A percentile compares a stretch with the other conserved stretches of the same genome.
phyloP scores from a whole-genome alignment of 2,888 invertebrate species.

The Rhingia rostrata region DNA sequence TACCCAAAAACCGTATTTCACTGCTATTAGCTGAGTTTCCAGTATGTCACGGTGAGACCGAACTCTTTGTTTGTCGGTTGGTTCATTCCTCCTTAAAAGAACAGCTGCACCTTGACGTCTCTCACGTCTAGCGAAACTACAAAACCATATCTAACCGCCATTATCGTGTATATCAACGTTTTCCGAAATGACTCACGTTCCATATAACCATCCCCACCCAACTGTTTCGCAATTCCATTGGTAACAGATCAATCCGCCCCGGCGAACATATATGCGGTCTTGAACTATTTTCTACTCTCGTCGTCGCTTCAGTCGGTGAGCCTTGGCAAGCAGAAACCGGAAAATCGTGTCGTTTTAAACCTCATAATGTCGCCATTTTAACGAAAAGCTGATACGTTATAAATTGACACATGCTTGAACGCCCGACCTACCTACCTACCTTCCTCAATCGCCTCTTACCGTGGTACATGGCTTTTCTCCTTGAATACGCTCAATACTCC shows the following conservation, averaged over 20 bases:
- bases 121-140: constrained; percentile 18
- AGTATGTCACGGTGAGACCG: background rate
- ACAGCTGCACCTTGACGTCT: constrained; percentile 36
- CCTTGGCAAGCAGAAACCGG: constrained; percentile 49
- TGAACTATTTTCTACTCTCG: constrained; percentile 18
- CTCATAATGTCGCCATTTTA: constrained; percentile 68
- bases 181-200: constrained; percentile 43
- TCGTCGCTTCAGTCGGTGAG: background rate
- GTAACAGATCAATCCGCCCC: constrained; percentile 53
- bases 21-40: constrained; percentile 5
- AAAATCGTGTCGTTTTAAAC: constrained; percentile 70
- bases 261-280: constrained; percentile 21
- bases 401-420: background rate
- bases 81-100: background rate
- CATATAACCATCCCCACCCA: background rate
- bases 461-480: background rate
- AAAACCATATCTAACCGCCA: constrained; percentile 42
- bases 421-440: constrained; percentile 2
- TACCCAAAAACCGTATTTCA: constrained; percentile 15
- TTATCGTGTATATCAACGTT: constrained; percentile 40
- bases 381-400: constrained; percentile 52
- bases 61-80: background rate
- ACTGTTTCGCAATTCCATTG: constrained; percentile 13
- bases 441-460: constrained; percentile 5
- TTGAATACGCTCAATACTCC: constrained; percentile 33